Percentiles rank a stretch among this genome's conserved stretches.
Evolutionary conservation across 2,113 vertebrate species (phyloP).

Genomic region (Salvelinus namaycush): DNA sequence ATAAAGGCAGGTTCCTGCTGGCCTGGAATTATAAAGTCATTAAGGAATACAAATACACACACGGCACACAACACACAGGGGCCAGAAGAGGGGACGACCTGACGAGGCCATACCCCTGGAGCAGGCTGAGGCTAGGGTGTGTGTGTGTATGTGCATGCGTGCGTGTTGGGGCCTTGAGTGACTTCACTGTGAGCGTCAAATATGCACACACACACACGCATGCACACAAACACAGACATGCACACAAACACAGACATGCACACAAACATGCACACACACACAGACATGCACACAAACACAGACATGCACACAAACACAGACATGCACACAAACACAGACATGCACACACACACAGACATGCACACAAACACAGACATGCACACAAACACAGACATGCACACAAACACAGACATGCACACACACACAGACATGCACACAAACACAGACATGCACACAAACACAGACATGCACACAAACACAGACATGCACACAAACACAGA

Average conservation of each 20-base stretch:
- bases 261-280: background rate
- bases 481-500: no score
- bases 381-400: background rate
- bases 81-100: background rate
- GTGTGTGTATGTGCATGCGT: background rate
- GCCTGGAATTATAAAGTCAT: constrained; percentile 81
- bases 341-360: background rate
- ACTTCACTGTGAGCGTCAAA: background rate
- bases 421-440: no score
- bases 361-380: background rate
- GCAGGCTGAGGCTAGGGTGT: background rate
- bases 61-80: background rate
- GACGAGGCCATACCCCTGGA: background rate
- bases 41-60: constrained; percentile 81
- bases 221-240: no score
- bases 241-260: no score
- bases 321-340: background rate
- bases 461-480: background rate
- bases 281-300: no score
- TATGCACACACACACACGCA: background rate
- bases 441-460: no score
- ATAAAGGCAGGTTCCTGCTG: constrained; percentile 85
- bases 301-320: background rate
- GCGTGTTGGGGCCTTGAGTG: background rate
- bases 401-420: background rate